These are phyloP conservation scores for Apis florea DNA, from an alignment of 1,140 invertebrate genomes.

Conservation along the genomic window DNA sequence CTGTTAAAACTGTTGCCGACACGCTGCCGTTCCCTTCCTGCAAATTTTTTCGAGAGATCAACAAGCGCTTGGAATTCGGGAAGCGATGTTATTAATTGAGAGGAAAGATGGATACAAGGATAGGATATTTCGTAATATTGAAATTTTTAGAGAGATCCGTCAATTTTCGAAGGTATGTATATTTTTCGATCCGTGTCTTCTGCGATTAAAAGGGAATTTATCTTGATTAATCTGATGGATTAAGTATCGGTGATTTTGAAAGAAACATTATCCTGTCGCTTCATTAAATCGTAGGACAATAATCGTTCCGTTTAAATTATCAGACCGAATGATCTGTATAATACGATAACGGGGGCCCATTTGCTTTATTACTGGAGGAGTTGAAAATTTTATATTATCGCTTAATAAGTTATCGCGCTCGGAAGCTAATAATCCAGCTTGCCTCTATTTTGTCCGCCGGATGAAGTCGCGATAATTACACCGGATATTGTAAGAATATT, in stretches of 20 bases:
- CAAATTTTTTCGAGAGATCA: too few species aligned
- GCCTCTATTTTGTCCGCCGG: slow-evolving; percentile 5
- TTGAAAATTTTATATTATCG: slow-evolving; percentile 10
- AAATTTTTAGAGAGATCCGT: too few species aligned
- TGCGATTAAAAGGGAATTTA: too few species aligned
- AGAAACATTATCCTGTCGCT: not conserved
- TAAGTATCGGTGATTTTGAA: too few species aligned
- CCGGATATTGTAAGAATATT: slow-evolving; percentile 11
- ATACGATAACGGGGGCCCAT: not conserved
- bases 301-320: not conserved
- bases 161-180: too few species aligned
- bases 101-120: too few species aligned
- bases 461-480: slow-evolving; percentile 16
- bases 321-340: not conserved
- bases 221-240: too few species aligned
- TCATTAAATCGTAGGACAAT: not conserved
- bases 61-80: too few species aligned
- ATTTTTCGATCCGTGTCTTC: too few species aligned
- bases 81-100: too few species aligned
- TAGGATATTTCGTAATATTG: too few species aligned
- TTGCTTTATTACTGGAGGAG: not conserved
- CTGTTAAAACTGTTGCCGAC: slow-evolving; percentile 58
- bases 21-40: too few species aligned
- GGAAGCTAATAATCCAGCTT: slow-evolving; percentile 1
- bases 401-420: slow-evolving; percentile 22